These are phyloP conservation scores for Anser brachyrhynchus DNA, from an alignment of 2,113 vertebrate genomes.

Conservation along the genomic window DNA sequence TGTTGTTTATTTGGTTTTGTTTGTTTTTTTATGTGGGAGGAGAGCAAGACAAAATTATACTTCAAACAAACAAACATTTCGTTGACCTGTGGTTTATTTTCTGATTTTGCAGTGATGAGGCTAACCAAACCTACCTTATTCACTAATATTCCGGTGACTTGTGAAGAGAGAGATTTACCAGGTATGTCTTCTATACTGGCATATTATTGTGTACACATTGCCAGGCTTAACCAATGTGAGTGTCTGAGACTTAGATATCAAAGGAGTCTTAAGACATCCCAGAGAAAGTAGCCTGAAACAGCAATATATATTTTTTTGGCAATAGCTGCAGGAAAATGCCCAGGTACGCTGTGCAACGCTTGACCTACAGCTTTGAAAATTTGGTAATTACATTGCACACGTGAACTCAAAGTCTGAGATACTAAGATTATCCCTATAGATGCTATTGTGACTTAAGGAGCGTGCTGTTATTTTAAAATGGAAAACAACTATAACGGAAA, in stretches of 20 bases:
- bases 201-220: neutral
- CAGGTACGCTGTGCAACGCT: neutral
- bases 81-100: neutral
- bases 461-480: neutral
- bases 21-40: neutral
- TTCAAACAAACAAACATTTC: neutral
- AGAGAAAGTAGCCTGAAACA: neutral
- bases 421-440: neutral
- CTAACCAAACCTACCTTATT: slow-evolving; percentile 97
- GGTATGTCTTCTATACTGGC: slow-evolving; percentile 74
- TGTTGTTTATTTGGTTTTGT: neutral
- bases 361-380: neutral
- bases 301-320: neutral
- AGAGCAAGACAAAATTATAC: neutral
- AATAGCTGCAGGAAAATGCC: neutral
- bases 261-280: neutral
- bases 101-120: slow-evolving; percentile 90
- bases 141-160: slow-evolving; percentile 96
- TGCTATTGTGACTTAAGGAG: neutral
- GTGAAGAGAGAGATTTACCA: slow-evolving; percentile 96
- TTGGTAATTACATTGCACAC: neutral
- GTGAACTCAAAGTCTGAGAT: neutral
- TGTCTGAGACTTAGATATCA: neutral
- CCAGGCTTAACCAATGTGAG: neutral
- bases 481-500: neutral